Conservation (phyloP, 2,888 invertebrate genomes). For the Apamea epomidion region DNA sequence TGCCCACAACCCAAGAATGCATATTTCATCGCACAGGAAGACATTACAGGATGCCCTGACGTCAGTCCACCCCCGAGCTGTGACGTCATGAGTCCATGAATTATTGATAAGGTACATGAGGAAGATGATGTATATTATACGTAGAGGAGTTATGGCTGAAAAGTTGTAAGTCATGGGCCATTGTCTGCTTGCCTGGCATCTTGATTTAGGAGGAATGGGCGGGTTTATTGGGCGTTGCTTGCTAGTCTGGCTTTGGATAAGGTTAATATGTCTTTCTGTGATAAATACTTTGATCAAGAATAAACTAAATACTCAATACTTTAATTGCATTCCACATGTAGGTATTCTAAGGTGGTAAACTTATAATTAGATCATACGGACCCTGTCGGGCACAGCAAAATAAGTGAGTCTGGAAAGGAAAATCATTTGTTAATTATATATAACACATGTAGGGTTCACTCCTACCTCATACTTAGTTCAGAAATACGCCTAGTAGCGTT, state of each 20-base stretch:
- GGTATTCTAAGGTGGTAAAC: too few relatives aligned
- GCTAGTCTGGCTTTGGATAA: not conserved
- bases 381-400: too few relatives aligned
- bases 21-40: constrained; percentile 61
- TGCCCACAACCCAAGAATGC: constrained; percentile 45
- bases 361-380: too few relatives aligned
- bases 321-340: too few relatives aligned
- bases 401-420: too few relatives aligned
- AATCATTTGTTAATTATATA: too few relatives aligned
- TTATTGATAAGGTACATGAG: constrained; percentile 58
- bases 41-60: constrained; percentile 61
- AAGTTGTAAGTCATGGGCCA: constrained; percentile 47
- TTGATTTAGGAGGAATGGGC: constrained; percentile 19
- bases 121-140: constrained; percentile 35
- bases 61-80: constrained; percentile 47
- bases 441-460: too few relatives aligned
- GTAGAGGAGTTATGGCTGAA: constrained; percentile 38
- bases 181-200: constrained; percentile 31
- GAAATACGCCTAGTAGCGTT: too few relatives aligned
- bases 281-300: not conserved
- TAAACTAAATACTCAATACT: not conserved
- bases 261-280: constrained; percentile 4
- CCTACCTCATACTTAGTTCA: too few relatives aligned
- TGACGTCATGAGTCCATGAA: constrained; percentile 67
- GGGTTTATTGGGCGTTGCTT: not conserved